These are phyloP conservation scores for Morelia viridis DNA, from an alignment of 2,797 vertebrate species.

Conservation along the genomic window DNA sequence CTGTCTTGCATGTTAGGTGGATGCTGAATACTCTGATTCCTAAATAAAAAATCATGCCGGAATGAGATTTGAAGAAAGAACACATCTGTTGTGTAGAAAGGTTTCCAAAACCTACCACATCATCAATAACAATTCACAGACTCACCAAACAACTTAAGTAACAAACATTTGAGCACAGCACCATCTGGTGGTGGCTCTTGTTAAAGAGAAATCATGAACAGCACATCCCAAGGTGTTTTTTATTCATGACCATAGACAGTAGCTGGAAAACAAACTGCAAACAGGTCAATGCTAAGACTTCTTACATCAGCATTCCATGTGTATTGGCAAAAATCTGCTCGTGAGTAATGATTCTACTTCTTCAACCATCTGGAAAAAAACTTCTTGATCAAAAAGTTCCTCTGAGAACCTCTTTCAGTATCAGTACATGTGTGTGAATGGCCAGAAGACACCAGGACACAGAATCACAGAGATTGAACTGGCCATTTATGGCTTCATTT, in stretches of 20 bases:
- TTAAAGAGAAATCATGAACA: neutral
- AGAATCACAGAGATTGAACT: neutral
- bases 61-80: neutral
- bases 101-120: neutral
- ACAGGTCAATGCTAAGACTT: neutral
- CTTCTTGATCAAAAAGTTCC: neutral
- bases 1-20: conserved; percentile 2
- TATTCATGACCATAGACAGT: neutral
- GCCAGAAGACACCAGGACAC: neutral
- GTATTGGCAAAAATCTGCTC: neutral
- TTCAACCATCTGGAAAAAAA: neutral
- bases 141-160: neutral
- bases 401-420: neutral
- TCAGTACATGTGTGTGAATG: neutral
- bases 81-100: neutral
- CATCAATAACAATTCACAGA: neutral
- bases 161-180: neutral
- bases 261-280: neutral
- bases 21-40: conserved; percentile 15
- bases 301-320: neutral
- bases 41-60: neutral
- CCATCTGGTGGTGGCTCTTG: conserved; percentile 8
- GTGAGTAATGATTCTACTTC: neutral
- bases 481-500: neutral
- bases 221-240: too few relatives aligned